phyloP scores from a whole-genome alignment of 2,113 vertebrate species.

The Percopsis transmontana region DNA sequence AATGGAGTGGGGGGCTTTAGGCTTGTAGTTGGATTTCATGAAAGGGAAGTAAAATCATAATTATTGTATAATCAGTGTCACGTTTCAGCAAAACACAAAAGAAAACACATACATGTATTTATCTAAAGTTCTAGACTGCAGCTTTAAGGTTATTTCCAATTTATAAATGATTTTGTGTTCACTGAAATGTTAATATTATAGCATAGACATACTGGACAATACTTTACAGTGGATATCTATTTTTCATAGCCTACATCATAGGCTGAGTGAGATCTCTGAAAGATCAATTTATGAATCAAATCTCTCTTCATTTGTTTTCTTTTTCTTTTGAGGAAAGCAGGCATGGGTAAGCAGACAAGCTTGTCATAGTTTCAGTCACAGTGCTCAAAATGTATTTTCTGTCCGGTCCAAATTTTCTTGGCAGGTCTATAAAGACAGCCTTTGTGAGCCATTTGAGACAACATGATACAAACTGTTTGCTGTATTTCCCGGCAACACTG shows the following conservation, averaged over 20 bases:
- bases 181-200: too few species aligned
- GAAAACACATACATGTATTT: too few species aligned
- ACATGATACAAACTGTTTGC: constrained; percentile 38
- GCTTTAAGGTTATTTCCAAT: too few species aligned
- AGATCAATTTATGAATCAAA: constrained; percentile 49
- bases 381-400: constrained; percentile 50
- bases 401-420: constrained; percentile 55
- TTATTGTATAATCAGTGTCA: too few species aligned
- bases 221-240: not conserved
- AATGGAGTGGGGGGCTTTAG: too few species aligned
- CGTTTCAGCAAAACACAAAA: too few species aligned
- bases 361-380: constrained; percentile 49
- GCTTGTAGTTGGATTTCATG: too few species aligned
- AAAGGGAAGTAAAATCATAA: too few species aligned
- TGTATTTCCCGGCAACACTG: constrained; percentile 54
- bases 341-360: constrained; percentile 42
- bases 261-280: constrained; percentile 1
- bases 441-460: constrained; percentile 59
- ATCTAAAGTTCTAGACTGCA: too few species aligned
- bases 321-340: constrained; percentile 27
- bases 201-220: too few species aligned
- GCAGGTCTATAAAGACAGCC: constrained; percentile 54
- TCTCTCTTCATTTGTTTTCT: constrained; percentile 36
- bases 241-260: too few species aligned
- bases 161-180: too few species aligned